A percentile compares a stretch with the other conserved stretches of the same genome.
Evolutionary conservation across 2,797 vertebrate genomes (phyloP).

Genomic region (Phaenicophaeus curvirostris): DNA sequence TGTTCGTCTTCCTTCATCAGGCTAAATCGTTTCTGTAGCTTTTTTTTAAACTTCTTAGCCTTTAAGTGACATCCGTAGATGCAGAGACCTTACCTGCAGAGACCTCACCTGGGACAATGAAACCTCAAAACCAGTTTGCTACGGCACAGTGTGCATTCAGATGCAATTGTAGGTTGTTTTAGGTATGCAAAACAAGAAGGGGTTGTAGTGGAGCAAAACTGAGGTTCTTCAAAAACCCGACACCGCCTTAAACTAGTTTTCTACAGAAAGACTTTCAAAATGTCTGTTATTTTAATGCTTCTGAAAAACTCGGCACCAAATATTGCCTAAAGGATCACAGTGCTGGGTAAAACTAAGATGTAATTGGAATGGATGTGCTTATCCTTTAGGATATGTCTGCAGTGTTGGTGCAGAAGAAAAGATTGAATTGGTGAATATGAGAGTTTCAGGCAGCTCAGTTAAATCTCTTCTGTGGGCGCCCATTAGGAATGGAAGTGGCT

Average conservation of each 20-base stretch:
- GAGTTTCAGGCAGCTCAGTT: background rate
- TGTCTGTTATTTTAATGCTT: background rate
- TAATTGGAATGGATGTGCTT: background rate
- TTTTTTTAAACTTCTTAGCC: background rate
- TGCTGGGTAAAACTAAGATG: background rate
- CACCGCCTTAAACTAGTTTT: background rate
- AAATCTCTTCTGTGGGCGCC: background rate
- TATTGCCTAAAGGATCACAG: background rate
- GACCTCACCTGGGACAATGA: too few species aligned
- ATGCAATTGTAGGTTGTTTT: background rate
- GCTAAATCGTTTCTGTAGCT: too few species aligned
- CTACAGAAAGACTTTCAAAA: background rate
- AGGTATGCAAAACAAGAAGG: background rate
- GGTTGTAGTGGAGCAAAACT: background rate
- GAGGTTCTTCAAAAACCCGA: background rate
- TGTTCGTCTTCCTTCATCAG: background rate
- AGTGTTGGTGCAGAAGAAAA: background rate
- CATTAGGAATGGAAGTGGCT: background rate
- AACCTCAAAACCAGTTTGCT: background rate
- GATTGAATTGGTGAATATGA: background rate
- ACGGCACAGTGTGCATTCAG: background rate
- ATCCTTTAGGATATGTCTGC: background rate
- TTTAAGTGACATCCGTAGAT: background rate
- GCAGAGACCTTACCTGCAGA: background rate
- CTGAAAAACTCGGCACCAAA: background rate